Conservation (phyloP, 2,888 invertebrate genomes). For the Dryobotodes eremita region DNA sequence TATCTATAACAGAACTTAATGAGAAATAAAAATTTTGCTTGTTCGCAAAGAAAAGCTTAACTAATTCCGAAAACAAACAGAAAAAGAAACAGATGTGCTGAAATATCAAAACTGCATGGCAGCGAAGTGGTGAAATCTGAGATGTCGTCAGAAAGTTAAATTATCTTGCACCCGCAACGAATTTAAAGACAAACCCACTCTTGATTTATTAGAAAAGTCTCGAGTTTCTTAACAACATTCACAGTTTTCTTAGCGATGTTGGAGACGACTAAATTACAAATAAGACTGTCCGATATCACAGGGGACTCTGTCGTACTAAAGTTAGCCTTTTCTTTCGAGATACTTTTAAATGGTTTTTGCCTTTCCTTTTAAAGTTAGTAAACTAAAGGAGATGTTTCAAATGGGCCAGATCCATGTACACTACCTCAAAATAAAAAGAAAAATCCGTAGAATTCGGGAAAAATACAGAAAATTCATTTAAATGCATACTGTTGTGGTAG, state of each 20-base stretch:
- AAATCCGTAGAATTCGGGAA: no score
- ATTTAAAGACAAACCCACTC: conserved; percentile 51
- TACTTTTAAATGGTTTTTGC: conserved; percentile 36
- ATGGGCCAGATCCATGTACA: no score
- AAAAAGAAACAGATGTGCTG: conserved; percentile 40
- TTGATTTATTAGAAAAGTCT: conserved; percentile 60
- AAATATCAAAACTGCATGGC: conserved; percentile 43
- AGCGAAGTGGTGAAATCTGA: conserved; percentile 29
- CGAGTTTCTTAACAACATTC: conserved; percentile 51
- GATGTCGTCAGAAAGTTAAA: conserved; percentile 45
- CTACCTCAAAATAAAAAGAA: no score
- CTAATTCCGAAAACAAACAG: conserved; percentile 46
- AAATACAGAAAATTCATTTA: no score
- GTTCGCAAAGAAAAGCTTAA: conserved; percentile 33
- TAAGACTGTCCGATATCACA: conserved; percentile 33
- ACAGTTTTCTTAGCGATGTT: conserved; percentile 26
- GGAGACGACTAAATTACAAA: conserved; percentile 51
- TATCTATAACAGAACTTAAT: not conserved
- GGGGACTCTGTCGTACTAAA: conserved; percentile 26
- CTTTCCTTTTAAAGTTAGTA: not conserved
- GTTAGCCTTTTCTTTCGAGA: conserved; percentile 23
- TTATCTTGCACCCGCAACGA: conserved; percentile 51
- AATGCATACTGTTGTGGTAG: no score
- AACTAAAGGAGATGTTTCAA: not conserved
- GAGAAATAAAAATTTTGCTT: not conserved